Conservation (phyloP, 2,113 vertebrate species). For the Pterophyllum scalare region DNA sequence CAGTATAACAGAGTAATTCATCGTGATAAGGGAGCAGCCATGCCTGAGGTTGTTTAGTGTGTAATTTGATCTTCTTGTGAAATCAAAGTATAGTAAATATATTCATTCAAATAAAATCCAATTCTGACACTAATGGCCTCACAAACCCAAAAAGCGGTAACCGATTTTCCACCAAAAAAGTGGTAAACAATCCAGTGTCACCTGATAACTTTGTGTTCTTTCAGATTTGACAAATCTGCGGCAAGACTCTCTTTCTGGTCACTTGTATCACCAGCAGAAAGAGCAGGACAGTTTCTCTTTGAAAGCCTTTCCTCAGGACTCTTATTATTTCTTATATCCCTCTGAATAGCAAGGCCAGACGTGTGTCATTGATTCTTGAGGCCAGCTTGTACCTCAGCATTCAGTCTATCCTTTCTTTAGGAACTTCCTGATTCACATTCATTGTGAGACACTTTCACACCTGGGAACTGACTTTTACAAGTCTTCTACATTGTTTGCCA, state of each 20-base stretch:
- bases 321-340: conserved; percentile 16
- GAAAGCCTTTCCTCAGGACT: background rate
- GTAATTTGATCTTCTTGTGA: conserved; percentile 45
- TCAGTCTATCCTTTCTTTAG: conserved; percentile 32
- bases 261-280: background rate
- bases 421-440: conserved; percentile 21
- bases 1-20: conserved; percentile 54
- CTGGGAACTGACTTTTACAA: conserved; percentile 26
- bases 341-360: conserved; percentile 13
- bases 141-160: background rate
- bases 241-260: background rate
- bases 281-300: background rate
- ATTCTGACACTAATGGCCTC: background rate
- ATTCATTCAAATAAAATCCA: background rate
- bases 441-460: conserved; percentile 12
- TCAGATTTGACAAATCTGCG: background rate
- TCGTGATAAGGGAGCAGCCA: conserved; percentile 40
- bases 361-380: conserved; percentile 35
- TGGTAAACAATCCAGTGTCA: background rate
- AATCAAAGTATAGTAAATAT: conserved; percentile 11
- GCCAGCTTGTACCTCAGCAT: conserved; percentile 8
- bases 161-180: background rate
- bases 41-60: conserved; percentile 43
- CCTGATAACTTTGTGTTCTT: background rate
- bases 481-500: conserved; percentile 6